phyloP scores from a whole-genome alignment of 2,797 vertebrate genomes.

The Pangasius macronema region DNA sequence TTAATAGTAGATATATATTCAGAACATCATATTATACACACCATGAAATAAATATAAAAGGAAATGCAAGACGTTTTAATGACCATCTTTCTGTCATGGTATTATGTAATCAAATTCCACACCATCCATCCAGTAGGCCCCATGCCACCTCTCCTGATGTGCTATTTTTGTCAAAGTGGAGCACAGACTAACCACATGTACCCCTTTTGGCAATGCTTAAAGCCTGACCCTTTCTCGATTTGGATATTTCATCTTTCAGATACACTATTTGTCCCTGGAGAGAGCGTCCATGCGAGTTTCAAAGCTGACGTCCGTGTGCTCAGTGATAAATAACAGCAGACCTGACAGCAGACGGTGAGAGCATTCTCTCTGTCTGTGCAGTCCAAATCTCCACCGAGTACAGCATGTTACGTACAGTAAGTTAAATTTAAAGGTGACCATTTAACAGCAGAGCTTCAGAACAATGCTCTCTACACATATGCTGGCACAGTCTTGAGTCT shows the following conservation, averaged over 20 bases:
- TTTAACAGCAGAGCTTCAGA: neutral
- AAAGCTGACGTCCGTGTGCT: neutral
- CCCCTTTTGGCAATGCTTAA: conserved; percentile 19
- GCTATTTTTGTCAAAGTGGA: conserved; percentile 36
- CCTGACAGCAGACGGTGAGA: neutral
- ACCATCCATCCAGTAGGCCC: conserved; percentile 13
- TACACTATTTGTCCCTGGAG: conserved; percentile 1
- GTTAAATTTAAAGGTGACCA: neutral
- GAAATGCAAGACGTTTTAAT: neutral
- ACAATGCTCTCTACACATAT: neutral
- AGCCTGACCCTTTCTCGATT: neutral
- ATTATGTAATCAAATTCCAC: conserved; percentile 39
- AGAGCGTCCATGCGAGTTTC: neutral
- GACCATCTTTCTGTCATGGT: neutral
- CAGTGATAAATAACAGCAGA: conserved; percentile 24
- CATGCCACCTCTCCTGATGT: neutral
- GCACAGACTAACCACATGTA: neutral
- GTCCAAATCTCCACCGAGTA: neutral
- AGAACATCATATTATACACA: neutral
- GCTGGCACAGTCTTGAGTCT: neutral
- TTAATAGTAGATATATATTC: neutral
- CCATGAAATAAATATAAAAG: neutral
- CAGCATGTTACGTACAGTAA: neutral
- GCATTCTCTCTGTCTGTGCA: conserved; percentile 7
- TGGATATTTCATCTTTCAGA: neutral